A percentile compares a stretch with the other conserved stretches of the same genome.
These are phyloP conservation scores for Acanthornis magna DNA, from an alignment of 2,797 vertebrate species.

Conservation along the genomic window DNA sequence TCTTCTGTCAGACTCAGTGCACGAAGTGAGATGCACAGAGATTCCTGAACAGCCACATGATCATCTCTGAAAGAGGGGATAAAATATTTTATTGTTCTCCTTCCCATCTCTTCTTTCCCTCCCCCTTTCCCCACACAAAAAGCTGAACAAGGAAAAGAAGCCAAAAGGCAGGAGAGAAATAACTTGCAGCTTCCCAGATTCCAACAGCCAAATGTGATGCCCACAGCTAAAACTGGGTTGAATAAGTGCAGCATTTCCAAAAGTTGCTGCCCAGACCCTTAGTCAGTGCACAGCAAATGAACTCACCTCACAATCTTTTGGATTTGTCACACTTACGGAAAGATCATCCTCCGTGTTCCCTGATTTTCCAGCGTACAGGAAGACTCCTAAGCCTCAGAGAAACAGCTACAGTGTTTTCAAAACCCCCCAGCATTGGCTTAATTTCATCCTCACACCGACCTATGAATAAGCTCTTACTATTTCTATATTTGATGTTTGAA, in stretches of 20 bases:
- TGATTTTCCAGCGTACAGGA: not conserved
- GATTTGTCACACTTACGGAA: not conserved
- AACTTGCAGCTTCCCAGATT: not conserved
- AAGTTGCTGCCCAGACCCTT: conserved; percentile 1
- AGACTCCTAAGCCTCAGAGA: not conserved
- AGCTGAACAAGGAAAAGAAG: not conserved
- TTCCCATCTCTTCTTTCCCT: not conserved
- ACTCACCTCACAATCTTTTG: not conserved
- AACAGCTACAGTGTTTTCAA: not conserved
- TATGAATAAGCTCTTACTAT: not conserved
- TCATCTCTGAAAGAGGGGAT: not conserved
- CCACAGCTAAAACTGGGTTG: not conserved
- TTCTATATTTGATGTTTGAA: not conserved
- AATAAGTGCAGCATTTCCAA: not conserved
- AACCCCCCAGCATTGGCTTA: not conserved
- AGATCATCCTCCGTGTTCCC: not conserved
- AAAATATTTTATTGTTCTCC: not conserved
- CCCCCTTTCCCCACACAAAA: not conserved
- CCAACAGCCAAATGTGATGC: conserved; percentile 1
- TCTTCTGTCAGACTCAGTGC: not conserved
- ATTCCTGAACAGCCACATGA: not conserved
- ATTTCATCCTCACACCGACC: not conserved
- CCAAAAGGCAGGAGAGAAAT: conserved; percentile 17
- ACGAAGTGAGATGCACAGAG: not conserved
- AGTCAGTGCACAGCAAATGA: not conserved